These are phyloP conservation scores for Istiophorus platypterus DNA, from an alignment of 2,113 vertebrate genomes.

Conservation along the genomic window DNA sequence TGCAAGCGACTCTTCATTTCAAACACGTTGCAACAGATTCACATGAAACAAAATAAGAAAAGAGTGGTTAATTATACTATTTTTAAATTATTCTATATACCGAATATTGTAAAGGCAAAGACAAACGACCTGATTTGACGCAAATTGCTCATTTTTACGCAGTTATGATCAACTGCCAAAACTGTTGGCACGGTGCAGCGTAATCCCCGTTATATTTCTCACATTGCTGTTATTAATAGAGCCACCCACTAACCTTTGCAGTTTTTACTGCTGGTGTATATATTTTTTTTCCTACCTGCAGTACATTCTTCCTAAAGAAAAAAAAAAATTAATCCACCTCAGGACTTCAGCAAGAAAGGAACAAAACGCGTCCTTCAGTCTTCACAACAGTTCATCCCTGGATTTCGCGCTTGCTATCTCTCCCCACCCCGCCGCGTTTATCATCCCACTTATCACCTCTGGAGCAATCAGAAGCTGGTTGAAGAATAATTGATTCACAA, in stretches of 20 bases:
- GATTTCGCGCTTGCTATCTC: constrained; percentile 21
- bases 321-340: constrained; percentile 32
- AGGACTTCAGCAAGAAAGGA: constrained; percentile 31
- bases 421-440: constrained; percentile 29
- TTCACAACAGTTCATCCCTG: constrained; percentile 40
- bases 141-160: neutral
- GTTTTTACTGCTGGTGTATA: neutral
- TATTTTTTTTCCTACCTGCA: constrained; percentile 70
- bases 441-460: constrained; percentile 9
- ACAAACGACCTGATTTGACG: neutral
- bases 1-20: neutral
- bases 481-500: constrained; percentile 65
- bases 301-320: constrained; percentile 55
- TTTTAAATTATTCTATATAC: neutral
- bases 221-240: constrained; percentile 13
- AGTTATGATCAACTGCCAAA: neutral
- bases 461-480: constrained; percentile 65
- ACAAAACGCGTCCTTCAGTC: constrained; percentile 14
- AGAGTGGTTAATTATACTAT: neutral
- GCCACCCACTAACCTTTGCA: neutral
- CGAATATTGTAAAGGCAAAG: neutral
- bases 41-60: neutral
- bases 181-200: neutral
- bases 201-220: constrained; percentile 47
- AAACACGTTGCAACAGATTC: neutral